Percentiles rank a stretch among this genome's conserved stretches.
Evolutionary conservation across 2,797 vertebrate genomes (phyloP).

Genomic region (Sebastolobus alascanus): DNA sequence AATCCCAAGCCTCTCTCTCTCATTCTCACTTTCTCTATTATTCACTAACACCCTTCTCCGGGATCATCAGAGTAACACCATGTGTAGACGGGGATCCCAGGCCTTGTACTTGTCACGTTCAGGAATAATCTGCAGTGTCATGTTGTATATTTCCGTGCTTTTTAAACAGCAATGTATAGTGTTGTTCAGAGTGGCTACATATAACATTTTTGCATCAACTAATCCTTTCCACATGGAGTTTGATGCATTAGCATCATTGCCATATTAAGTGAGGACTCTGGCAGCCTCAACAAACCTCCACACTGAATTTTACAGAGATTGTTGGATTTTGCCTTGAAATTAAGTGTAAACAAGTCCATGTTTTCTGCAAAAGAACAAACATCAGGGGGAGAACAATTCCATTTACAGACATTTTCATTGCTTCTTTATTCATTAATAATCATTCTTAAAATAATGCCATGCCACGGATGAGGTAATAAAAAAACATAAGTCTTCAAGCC

Average conservation of each 20-base stretch:
- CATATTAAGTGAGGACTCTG: not conserved
- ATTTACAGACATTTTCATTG: not conserved
- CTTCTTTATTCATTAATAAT: not conserved
- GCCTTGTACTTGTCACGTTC: slow-evolving; percentile 1
- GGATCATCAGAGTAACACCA: slow-evolving; percentile 35
- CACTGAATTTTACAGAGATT: not conserved
- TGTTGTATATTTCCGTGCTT: not conserved
- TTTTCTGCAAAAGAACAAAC: not conserved
- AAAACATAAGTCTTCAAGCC: not conserved
- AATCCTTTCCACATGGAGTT: not conserved
- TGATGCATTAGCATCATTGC: not conserved
- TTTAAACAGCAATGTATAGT: not conserved
- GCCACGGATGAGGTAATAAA: not conserved
- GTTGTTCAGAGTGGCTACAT: not conserved
- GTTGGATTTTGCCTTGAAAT: not conserved
- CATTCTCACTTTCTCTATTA: slow-evolving; percentile 33
- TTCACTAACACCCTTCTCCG: slow-evolving; percentile 7
- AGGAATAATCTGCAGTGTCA: slow-evolving; percentile 21
- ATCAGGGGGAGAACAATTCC: not conserved
- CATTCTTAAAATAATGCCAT: not conserved
- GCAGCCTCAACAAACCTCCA: not conserved
- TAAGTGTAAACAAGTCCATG: not conserved
- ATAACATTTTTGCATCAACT: not conserved
- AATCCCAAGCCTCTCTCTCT: slow-evolving; percentile 34
- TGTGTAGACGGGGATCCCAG: slow-evolving; percentile 20